Base-by-base conservation (phyloP, 2,113 vertebrate genomes). In the Sclerurus mexicanus region DNA sequence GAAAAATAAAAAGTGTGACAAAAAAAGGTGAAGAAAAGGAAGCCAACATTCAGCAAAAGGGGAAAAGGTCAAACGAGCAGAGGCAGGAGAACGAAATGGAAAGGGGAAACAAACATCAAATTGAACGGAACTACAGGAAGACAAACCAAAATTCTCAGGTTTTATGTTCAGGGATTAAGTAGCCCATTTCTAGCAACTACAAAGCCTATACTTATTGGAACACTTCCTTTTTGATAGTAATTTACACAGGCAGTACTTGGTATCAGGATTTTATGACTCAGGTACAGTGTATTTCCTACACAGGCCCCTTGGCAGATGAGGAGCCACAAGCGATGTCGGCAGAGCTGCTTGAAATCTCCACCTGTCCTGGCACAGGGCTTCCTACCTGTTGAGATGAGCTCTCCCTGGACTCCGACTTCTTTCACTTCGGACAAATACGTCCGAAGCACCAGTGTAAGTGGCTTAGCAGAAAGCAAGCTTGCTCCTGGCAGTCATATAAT, bases 281-380 rank as follows among this genome's bases (percentile, higher is more conserved):
- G 49, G 55, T 69, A 59, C 23, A 23, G 40, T 7, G 5, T 14
- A 27, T 53, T 72, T 59, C 66, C 84, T 39, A 8, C 1, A 2
- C 37, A 68, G 39, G 35, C 7, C 47, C 12, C 27, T 33, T n/a
- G 17, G 58, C 37, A 90, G 58, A 15, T 5, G 49, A 63, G 53
- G 18, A 24, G 42, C 59, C 56, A 35, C 46, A 55, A 8, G 30
- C 0, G 1, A 50, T 1, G 1, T 39, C 1, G 0, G 13, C 18
- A 76, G 47, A 52, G 47, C 49, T 19, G 14, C 33, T 53, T 55
- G 33, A 69, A 39, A 18, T 9, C 69, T 76, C 46, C 21, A 27
- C 79, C 50, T 55, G 31, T 58, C 28, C 56, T 53, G 58, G 11
- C 7, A 0, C 1, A 0, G 6, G 63, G 30, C 20, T 50, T 62